Base-by-base conservation (phyloP, 2,888 invertebrate species). In the Hermodice carunculata region DNA sequence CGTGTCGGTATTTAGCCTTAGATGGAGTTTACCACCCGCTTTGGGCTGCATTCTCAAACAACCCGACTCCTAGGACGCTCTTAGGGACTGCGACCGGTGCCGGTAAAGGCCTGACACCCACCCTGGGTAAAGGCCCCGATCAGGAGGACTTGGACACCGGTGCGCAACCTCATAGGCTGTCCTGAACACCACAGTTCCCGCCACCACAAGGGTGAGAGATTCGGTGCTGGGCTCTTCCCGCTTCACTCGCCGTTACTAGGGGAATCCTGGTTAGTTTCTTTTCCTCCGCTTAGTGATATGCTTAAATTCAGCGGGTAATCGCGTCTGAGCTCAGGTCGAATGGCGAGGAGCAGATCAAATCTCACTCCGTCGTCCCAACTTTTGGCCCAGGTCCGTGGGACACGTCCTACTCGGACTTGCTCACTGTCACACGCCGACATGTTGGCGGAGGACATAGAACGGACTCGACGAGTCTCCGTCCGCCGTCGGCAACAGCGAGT, bases 201-300 rank as follows among this genome's bases (percentile, higher is more conserved):
- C n/a, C n/a, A n/a, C n/a, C n/a, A n/a, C n/a, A n/a, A n/a, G 86
- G 69, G 65, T 69, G 64, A 78, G 82, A 40, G 37, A 34, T 54
- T 54, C 37, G 37, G 37, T 54, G 34, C 37, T 54, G 54, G 88
- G 89, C 89, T 90, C 68, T 78, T 89, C 88, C 90, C 88, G 85
- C 85, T 90, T 90, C 88, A 87, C 88, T 90, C 89, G 89, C 89
- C 88, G 89, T 88, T 90, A 90, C 89, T 90, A 83, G 81, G 88
- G 89, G 87, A 89, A 90, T 89, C 88, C 88, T 87, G 70, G 88
- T 90, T 89, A 87, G 88, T 91, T 91, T 91, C 89, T 90, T 90
- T 90, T 90, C 90, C 90, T 90, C 90, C 89, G 89, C 90, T 90
- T 88, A 90, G 83, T 90, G 86, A 90, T 90, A 91, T 90, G 90